phyloP scores from a whole-genome alignment of 2,888 invertebrate species.

The Hermaeophaga mercurialis region DNA sequence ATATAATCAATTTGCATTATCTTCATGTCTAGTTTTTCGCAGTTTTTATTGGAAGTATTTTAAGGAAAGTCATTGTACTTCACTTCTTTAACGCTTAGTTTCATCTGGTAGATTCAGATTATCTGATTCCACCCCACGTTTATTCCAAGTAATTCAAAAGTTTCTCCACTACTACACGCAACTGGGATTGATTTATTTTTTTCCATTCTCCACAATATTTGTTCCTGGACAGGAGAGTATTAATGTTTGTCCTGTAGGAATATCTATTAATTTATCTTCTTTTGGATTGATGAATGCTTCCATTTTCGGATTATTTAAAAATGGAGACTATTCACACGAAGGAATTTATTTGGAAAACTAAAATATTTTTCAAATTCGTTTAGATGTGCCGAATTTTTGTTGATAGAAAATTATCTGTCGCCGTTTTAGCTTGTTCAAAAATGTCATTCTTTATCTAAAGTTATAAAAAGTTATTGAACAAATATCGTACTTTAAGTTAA shows the following conservation, averaged over 20 bases:
- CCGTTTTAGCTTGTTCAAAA: too few species aligned
- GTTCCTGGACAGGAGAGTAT: not conserved
- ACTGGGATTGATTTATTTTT: not conserved
- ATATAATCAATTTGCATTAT: conserved; percentile 7
- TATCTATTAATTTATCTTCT: too few species aligned
- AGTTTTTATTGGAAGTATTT: not conserved
- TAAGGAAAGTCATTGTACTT: not conserved
- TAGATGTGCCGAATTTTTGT: too few species aligned
- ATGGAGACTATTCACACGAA: not conserved
- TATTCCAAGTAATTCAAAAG: not conserved
- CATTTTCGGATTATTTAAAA: not conserved
- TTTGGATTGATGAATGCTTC: not conserved
- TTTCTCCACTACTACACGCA: not conserved
- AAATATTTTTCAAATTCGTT: not conserved
- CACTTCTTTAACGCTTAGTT: not conserved
- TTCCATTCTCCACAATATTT: not conserved
- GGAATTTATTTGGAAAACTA: not conserved
- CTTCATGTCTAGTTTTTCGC: not conserved
- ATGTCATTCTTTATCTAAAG: too few species aligned
- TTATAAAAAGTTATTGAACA: too few species aligned
- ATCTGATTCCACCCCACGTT: not conserved
- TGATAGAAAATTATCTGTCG: too few species aligned
- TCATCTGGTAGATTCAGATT: not conserved
- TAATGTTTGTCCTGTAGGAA: not conserved
- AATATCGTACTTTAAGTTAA: too few species aligned